Evolutionary conservation across 2,113 vertebrate genomes (phyloP), one percentile per base, ranked within the genome.

Genomic region (Oreocharis arfaki): DNA sequence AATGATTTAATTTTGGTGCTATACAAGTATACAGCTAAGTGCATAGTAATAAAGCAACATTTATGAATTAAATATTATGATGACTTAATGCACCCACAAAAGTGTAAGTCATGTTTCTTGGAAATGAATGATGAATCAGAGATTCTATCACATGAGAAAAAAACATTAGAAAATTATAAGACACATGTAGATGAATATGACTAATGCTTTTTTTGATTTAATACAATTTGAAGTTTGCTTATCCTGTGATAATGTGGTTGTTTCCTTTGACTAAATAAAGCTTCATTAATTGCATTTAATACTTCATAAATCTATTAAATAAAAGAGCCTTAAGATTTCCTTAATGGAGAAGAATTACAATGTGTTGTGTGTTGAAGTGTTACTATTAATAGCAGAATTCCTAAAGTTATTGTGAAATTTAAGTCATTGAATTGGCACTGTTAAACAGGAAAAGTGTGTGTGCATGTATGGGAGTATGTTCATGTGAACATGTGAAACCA

Each of bases 1-100:
- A 91, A 84, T 94, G 53, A 95, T 91, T 94, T 96, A 28, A 91
- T 95, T 92, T 89, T 74, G 49, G 18, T 88, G 84, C 52, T 0
- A 3, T 84, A 41, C 24, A 52, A 78, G 33, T 79, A 26, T 59
- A n/a, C 17, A 84, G 52, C 56, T 78, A 92, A 95, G 73, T 89
- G 52, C 65, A 87, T 82, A 75, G 57, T 87, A 84, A 81, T 84
- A 97, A 91, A 89, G 73, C 77, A 89, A 30, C 32, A 19, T 78
- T 95, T 81, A 57, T 53, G 42, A 89, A 84, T 27, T 70, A 84
- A 96, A 89, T 89, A 53, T 84, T 90, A n/a, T 35, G 59, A 69
- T 88, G 86, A 84, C 57, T 79, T 90, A 53, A 56, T 76, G 20
- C 46, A 41, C 24, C n/a, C 56, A 89, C 76, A 89, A 16, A 89